Evolutionary conservation across 2,113 vertebrate species (phyloP), one percentile per base, ranked within the genome.

Genomic region (Gobius niger): DNA sequence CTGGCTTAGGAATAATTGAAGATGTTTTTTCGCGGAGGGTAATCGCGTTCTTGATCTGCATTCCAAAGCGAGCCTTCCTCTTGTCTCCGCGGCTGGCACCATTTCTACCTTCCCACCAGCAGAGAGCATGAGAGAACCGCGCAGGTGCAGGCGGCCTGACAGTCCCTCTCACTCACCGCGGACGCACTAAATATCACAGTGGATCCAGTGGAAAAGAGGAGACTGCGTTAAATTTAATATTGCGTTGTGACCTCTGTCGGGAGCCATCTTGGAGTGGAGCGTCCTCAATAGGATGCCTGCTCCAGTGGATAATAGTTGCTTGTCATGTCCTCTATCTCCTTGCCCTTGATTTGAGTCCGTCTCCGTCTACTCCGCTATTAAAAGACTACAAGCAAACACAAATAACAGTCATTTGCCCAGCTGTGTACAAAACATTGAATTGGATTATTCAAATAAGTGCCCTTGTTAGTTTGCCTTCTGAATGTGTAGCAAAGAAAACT

Each of bases 51-150:
- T 60, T 52, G 68, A 82, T 86, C 78, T 73, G 72, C 75, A 80
- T 79, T 72, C 76, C 82, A 12, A 34, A 34, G 24, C 24, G 24
- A 34, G 24, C 24, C 24, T 51, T 51, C 52, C 66, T 54, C 1
- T 49, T 7, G 44, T 77, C 63, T 72, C 67, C 73, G 63, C 1
- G 10, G 50, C 24, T 34, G 24, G 24, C 7, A 61, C 9, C 56
- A 63, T 50, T 82, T 75, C 63, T 69, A 10, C 44, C 24, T 41
- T 41, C 67, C 47, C 51, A 70, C 88, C 91, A 91, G 84, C 81
- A 90, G 91, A 82, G 87, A 54, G 86, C 82, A 79, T 56, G 44
- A 85, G 60, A 78, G 66, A 87, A 56, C 71, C 65, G 78, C 71
- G 49, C 34, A 80, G 71, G 24, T 62, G 13, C 52, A 13, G 52